Evolutionary conservation across 2,113 vertebrate species (phyloP).

Genomic region (Crotalus tigris): DNA sequence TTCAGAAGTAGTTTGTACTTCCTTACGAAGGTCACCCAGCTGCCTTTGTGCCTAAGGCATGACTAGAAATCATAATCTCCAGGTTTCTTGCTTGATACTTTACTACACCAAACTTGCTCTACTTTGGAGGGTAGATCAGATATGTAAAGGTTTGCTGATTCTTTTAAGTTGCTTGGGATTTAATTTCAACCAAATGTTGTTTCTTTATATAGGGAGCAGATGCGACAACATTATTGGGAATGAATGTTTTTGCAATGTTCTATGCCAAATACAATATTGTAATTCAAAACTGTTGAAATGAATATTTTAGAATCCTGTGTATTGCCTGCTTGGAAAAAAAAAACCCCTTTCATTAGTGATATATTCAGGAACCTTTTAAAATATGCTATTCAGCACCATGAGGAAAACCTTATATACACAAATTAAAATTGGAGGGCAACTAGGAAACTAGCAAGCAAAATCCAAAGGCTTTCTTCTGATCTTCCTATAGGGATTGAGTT

Average conservation of each 20-base stretch:
- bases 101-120: neutral
- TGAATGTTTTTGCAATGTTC: neutral
- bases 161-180: neutral
- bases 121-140: neutral
- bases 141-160: neutral
- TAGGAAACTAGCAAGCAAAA: neutral
- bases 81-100: neutral
- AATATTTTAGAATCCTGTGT: neutral
- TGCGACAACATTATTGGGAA: neutral
- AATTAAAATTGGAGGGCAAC: neutral
- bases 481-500: neutral
- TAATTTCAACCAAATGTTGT: neutral
- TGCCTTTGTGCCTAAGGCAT: neutral
- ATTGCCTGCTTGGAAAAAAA: neutral
- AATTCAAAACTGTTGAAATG: neutral
- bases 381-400: neutral
- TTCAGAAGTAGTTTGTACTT: neutral
- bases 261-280: neutral
- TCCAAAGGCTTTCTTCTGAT: neutral
- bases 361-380: neutral
- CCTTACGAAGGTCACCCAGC: neutral
- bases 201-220: neutral
- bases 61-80: neutral
- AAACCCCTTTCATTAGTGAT: neutral
- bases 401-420: neutral